Conservation (phyloP, 2,113 vertebrate genomes). For the Tragelaphus imberbis region DNA sequence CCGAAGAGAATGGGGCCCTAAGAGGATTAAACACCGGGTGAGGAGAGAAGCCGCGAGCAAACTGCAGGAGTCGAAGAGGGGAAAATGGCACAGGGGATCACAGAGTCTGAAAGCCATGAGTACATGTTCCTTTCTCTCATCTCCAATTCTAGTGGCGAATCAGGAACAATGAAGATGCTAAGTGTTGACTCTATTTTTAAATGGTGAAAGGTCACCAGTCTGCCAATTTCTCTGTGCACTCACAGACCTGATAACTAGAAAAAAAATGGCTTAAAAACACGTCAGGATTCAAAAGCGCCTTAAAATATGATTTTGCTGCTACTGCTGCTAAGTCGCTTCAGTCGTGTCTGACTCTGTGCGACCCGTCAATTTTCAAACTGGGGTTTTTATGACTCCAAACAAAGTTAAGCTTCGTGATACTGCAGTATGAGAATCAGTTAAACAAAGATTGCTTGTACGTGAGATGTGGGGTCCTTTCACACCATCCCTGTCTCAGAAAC, state of each 20-base stretch:
- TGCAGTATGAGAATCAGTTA: neutral
- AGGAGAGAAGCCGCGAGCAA: neutral
- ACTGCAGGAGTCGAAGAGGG: neutral
- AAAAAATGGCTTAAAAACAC: neutral
- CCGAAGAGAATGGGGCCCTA: neutral
- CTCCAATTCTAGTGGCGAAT: neutral
- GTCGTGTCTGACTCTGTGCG: too few relatives aligned
- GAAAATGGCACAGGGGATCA: neutral
- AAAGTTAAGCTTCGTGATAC: neutral
- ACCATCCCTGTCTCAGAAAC: neutral
- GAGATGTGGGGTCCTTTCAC: neutral
- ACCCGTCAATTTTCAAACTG: neutral
- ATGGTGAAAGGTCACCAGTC: too few relatives aligned
- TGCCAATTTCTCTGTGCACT: neutral
- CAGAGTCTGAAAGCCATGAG: neutral
- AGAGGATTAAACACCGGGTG: neutral
- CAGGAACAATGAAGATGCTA: neutral
- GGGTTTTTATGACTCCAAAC: neutral
- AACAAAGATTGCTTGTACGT: neutral
- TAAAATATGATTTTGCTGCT: neutral
- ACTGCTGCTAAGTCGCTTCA: too few relatives aligned
- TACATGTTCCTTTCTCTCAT: neutral
- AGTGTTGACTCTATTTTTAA: neutral
- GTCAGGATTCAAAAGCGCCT: neutral
- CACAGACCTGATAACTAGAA: neutral